These are phyloP conservation scores for Siphonodentalium dalli DNA, from an alignment of 2,888 invertebrate species.

Conservation along the genomic window DNA sequence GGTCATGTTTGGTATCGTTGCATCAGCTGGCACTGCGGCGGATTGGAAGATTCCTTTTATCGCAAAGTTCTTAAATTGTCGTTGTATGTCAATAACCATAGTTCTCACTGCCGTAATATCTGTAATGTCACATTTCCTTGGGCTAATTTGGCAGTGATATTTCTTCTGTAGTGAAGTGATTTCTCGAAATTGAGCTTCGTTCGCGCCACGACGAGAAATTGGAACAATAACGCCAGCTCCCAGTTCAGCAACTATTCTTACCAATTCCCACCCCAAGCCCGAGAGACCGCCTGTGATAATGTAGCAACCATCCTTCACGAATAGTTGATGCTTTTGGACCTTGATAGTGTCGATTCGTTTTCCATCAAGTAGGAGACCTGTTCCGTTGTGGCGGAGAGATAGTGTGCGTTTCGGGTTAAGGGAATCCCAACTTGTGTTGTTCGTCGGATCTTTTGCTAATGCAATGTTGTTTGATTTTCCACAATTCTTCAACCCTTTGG, in stretches of 20 bases:
- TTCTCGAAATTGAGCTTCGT: conserved; percentile 14
- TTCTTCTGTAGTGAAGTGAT: conserved; percentile 19
- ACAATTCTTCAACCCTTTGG: too few relatives aligned
- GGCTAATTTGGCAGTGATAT: conserved; percentile 24
- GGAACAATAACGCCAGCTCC: conserved; percentile 37
- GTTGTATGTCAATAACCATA: conserved; percentile 17
- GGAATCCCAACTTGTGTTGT: too few relatives aligned
- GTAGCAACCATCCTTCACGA: conserved; percentile 34
- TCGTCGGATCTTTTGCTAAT: too few relatives aligned
- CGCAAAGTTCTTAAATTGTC: conserved; percentile 1
- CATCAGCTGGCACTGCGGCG: conserved; percentile 32
- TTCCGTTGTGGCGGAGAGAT: too few relatives aligned
- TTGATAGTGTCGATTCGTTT: too few relatives aligned
- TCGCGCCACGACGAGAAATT: conserved; percentile 33
- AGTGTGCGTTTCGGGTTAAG: too few relatives aligned
- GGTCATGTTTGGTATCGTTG: conserved; percentile 19
- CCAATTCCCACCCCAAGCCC: conserved; percentile 47
- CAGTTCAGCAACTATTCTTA: conserved; percentile 30
- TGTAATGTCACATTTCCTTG: conserved; percentile 34
- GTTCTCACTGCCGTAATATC: conserved; percentile 27
- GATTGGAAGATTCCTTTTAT: conserved; percentile 39
- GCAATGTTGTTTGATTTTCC: too few relatives aligned
- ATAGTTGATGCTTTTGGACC: conserved; percentile 8
- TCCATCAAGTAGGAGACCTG: too few relatives aligned
- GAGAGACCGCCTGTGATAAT: conserved; percentile 45